Base-by-base conservation (phyloP, 2,888 invertebrate species). In the Ophion costatus region DNA sequence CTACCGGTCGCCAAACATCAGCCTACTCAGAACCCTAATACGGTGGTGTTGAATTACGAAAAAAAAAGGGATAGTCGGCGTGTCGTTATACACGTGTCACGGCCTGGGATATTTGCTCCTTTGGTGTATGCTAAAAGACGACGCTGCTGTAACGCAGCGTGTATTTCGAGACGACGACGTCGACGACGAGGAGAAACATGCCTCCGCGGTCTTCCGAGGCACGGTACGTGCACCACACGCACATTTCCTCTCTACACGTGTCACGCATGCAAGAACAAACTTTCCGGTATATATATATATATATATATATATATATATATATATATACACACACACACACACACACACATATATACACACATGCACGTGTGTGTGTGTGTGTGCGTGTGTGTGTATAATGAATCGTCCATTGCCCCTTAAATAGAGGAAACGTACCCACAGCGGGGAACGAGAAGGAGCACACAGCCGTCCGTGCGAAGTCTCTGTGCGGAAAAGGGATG, bases 201-300 rank as follows among this genome's bases (percentile, higher is more conserved):
- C 79, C 81, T 82, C 76, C 82, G 85, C 83, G 83, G 79, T 87
- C 86, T 88, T 86, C 83, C 76, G 83, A 86, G 83, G 83, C 83
- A 83, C 84, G 75, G 66, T 85, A 77, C 82, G 86, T 85, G 78
- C 82, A 79, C 57, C 71, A 51, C 79, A 79, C 59, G 84, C 82
- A 85, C 86, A 75, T 70, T 79, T 75, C 57, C 71, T 76, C 79
- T 59, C 75, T 85, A 82, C 85, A 85, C 85, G 82, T 82, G 85
- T 85, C 85, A 85, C 80, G 82, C 85, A 82, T 76, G 75, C 70
- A 67, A 76, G 57, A 80, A 79, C 74, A 10, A 69, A 79, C 78
- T 59, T 38, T 5, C 38, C 7, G 38, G 38, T 38, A 9, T 38
- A 38, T 38, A 38, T 38, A 9, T 38, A 38, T 29, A 29, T 29